A percentile compares a stretch with the other conserved stretches of the same genome.
Evolutionary conservation across 1,140 invertebrate species (phyloP).

Genomic region (Leptinotarsa defecta): DNA sequence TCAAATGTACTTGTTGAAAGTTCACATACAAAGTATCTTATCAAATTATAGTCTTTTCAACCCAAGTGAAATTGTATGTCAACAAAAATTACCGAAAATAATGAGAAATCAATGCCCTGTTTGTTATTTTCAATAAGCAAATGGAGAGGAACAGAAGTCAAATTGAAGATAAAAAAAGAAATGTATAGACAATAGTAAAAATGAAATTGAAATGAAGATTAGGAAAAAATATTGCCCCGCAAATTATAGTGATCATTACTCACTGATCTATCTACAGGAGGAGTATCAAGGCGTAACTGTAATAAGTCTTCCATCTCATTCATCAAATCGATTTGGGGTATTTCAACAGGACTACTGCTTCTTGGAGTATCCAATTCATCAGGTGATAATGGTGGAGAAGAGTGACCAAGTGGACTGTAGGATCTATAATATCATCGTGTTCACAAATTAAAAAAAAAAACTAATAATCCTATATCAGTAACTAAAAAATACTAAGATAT

Average conservation of each 20-base stretch:
- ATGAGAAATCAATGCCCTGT: no score
- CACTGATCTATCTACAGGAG: conserved; percentile 63
- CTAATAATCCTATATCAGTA: neutral
- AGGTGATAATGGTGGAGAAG: conserved; percentile 56
- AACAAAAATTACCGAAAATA: no score
- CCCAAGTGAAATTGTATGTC: no score
- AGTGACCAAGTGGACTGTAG: conserved; percentile 60
- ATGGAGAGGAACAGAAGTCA: no score
- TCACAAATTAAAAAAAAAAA: conserved; percentile 25
- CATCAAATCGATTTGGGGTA: conserved; percentile 68
- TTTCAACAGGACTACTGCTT: conserved; percentile 54
- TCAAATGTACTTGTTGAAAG: no score
- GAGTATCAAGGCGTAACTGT: conserved; percentile 56
- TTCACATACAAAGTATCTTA: no score
- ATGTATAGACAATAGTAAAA: no score
- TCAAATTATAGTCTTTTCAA: no score
- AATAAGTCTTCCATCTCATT: conserved; percentile 69
- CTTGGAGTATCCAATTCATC: conserved; percentile 58
- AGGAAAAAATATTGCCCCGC: no score
- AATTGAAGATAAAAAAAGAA: no score
- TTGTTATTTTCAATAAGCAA: no score
- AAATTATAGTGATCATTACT: conserved; percentile 41
- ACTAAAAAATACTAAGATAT: neutral
- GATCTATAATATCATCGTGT: conserved; percentile 48
- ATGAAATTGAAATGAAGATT: no score